phyloP scores from a whole-genome alignment of 2,113 vertebrate species.

The Typhlomys cinereus region DNA sequence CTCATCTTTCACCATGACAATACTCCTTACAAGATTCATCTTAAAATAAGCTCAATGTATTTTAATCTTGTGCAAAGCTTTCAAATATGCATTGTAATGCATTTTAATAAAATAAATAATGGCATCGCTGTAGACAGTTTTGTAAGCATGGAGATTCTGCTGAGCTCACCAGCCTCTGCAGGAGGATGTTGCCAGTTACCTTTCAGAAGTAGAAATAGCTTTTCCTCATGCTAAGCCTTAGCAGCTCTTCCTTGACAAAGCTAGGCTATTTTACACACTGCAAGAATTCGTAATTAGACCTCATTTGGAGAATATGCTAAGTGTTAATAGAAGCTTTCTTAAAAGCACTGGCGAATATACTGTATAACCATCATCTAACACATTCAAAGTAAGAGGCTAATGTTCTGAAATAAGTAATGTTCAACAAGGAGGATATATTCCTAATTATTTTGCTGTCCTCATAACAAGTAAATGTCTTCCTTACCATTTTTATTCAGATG shows the following conservation, averaged over 20 bases:
- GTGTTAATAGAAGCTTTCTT: slow-evolving; percentile 6
- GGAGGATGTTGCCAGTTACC: not conserved
- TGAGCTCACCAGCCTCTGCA: not conserved
- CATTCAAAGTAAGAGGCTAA: slow-evolving; percentile 40
- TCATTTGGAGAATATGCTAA: slow-evolving; percentile 59
- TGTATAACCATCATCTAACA: slow-evolving; percentile 10
- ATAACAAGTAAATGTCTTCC: not conserved
- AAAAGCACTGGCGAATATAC: slow-evolving; percentile 43
- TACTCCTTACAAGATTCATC: slow-evolving; percentile 62
- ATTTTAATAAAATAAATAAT: slow-evolving; percentile 68
- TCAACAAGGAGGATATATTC: not conserved
- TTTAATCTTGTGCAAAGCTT: slow-evolving; percentile 67
- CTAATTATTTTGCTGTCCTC: slow-evolving; percentile 32
- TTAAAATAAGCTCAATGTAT: slow-evolving; percentile 73
- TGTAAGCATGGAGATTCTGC: not conserved
- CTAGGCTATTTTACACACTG: not conserved
- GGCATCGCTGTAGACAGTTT: slow-evolving; percentile 19
- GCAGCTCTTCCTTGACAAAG: not conserved
- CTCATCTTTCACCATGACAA: slow-evolving; percentile 73
- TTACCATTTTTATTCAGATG: not conserved
- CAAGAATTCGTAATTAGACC: slow-evolving; percentile 37
- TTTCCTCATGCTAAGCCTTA: slow-evolving; percentile 2
- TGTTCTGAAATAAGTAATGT: slow-evolving; percentile 19
- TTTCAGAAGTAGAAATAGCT: not conserved
- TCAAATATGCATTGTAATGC: slow-evolving; percentile 61